These are phyloP conservation scores for Noctua pronuba DNA, from an alignment of 2,888 invertebrate species.

Conservation along the genomic window DNA sequence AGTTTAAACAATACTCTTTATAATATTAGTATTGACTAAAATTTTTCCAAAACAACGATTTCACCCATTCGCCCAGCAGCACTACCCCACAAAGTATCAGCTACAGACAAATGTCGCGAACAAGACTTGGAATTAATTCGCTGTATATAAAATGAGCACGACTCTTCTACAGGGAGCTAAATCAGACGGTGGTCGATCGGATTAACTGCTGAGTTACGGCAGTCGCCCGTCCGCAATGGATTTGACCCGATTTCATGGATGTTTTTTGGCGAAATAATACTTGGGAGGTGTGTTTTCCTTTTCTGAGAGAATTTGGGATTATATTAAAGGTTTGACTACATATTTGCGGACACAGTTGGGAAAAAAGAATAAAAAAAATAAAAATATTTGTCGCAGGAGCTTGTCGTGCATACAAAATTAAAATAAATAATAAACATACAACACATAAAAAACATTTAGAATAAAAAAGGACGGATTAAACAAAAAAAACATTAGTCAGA, in stretches of 20 bases:
- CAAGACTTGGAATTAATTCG: slow-evolving; percentile 67
- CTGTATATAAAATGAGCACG: slow-evolving; percentile 64
- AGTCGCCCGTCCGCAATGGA: slow-evolving; percentile 46
- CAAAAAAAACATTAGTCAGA: too few relatives aligned
- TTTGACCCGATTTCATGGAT: slow-evolving; percentile 47
- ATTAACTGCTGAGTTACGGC: slow-evolving; percentile 64
- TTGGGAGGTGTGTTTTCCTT: not conserved
- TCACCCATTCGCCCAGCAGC: not conserved
- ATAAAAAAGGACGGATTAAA: too few relatives aligned
- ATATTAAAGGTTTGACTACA: not conserved
- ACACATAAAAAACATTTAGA: too few relatives aligned
- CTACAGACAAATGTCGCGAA: slow-evolving; percentile 61
- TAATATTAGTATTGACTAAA: not conserved
- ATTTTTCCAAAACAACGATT: not conserved
- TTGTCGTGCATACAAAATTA: too few relatives aligned
- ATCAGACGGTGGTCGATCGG: slow-evolving; percentile 62
- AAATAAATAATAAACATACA: too few relatives aligned
- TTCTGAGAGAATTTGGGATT: not conserved
- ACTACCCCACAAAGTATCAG: slow-evolving; percentile 27
- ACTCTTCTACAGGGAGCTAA: slow-evolving; percentile 63
- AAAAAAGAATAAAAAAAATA: too few relatives aligned
- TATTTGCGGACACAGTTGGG: too few relatives aligned
- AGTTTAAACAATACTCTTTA: too few relatives aligned
- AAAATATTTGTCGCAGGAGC: too few relatives aligned
- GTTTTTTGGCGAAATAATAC: slow-evolving; percentile 40